Percentiles rank a stretch among this genome's conserved stretches.
These are phyloP conservation scores for Apis dorsata DNA, from an alignment of 1,140 invertebrate species.

Conservation along the genomic window DNA sequence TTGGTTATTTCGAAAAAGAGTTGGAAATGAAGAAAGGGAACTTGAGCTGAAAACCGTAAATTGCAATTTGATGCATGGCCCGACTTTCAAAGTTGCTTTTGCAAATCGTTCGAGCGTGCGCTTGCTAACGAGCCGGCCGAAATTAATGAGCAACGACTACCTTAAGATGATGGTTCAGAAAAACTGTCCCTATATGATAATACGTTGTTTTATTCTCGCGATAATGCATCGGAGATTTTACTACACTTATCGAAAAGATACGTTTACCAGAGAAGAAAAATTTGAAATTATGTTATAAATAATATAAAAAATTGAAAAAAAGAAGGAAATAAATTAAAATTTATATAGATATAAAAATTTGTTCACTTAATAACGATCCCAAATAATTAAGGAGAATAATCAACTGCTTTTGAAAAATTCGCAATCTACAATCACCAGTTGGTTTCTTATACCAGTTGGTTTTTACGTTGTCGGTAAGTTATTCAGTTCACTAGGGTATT, in stretches of 20 bases:
- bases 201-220: not conserved
- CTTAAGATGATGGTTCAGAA: not conserved
- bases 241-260: not conserved
- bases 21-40: not conserved
- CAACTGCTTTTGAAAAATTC: not conserved
- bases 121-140: constrained; percentile 10
- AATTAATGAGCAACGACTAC: not conserved
- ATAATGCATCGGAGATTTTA: not conserved
- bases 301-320: no score
- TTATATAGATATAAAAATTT: no score
- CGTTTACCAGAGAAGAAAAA: no score
- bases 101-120: not conserved
- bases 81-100: not conserved
- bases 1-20: not conserved
- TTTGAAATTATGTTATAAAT: no score
- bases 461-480: constrained; percentile 15
- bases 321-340: no score
- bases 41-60: not conserved
- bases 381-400: not conserved
- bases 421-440: not conserved
- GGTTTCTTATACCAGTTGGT: not conserved
- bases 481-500: constrained; percentile 48
- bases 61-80: not conserved
- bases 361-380: not conserved
- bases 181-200: not conserved